Evolutionary conservation across 2,888 invertebrate genomes (phyloP).

Genomic region (Dyspetes luteomarginatus): DNA sequence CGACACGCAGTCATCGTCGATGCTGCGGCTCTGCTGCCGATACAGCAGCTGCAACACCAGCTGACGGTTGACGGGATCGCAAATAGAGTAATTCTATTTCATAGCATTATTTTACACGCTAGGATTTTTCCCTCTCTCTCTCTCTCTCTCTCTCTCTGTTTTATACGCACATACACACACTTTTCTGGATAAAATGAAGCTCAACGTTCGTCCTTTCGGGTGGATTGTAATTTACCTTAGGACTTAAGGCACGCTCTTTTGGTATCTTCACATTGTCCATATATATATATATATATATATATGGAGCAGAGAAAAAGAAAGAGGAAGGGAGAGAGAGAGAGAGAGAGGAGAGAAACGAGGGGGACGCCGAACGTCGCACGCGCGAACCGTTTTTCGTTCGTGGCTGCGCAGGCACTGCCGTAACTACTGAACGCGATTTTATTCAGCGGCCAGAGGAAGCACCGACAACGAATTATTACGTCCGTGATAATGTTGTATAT

Average conservation of each 20-base stretch:
- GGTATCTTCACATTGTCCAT: neutral
- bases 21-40: conserved; percentile 15
- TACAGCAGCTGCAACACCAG: conserved; percentile 36
- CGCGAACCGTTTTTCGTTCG: conserved; percentile 41
- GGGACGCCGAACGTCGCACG: conserved; percentile 49
- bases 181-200: neutral
- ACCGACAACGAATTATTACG: neutral
- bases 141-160: neutral
- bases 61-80: conserved; percentile 42
- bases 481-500: neutral
- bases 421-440: conserved; percentile 41
- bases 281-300: neutral
- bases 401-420: conserved; percentile 50
- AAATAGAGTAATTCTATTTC: conserved; percentile 20
- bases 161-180: neutral
- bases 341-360: too few species aligned
- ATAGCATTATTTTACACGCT: conserved; percentile 17
- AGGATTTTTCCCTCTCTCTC: neutral
- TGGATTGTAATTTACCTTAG: neutral
- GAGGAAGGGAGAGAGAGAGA: too few species aligned
- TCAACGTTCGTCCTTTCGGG: conserved; percentile 5
- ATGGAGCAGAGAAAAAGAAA: too few species aligned
- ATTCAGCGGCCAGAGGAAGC: neutral
- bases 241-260: neutral
- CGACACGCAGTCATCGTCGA: conserved; percentile 62